Evolutionary conservation across 2,113 vertebrate species (phyloP).

Genomic region (Sylvilagus bachmani): DNA sequence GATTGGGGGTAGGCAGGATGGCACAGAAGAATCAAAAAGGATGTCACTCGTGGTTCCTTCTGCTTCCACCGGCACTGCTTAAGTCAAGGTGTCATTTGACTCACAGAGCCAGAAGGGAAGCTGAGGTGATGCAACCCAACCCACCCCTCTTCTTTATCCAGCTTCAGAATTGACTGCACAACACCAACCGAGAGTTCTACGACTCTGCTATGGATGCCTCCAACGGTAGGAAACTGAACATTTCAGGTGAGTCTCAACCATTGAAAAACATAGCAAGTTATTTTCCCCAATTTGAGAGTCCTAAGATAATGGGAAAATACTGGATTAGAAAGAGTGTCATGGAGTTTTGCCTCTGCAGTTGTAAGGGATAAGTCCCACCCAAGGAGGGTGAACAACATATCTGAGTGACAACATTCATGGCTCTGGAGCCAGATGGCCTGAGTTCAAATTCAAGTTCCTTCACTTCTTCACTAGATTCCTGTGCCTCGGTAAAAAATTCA

Average conservation of each 20-base stretch:
- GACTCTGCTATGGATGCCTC: not conserved
- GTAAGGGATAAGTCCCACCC: not conserved
- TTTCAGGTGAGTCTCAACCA: not conserved
- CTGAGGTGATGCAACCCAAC: not conserved
- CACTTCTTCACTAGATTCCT: not conserved
- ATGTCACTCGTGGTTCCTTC: not conserved
- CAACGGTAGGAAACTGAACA: not conserved
- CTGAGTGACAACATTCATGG: not conserved
- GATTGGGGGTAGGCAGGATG: not conserved
- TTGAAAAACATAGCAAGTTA: not conserved
- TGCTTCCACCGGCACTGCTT: not conserved
- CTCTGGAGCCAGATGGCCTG: not conserved
- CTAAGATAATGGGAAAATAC: no score
- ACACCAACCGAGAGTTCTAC: not conserved
- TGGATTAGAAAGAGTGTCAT: no score
- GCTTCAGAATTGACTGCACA: not conserved
- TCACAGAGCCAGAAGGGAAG: not conserved
- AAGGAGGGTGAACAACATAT: not conserved
- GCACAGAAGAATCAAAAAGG: not conserved
- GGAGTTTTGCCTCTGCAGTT: not conserved
- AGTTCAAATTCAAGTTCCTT: conserved; percentile 4
- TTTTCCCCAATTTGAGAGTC: not conserved
- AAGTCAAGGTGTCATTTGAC: not conserved
- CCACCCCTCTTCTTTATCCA: not conserved
- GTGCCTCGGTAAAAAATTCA: not conserved